Evolutionary conservation across 64 coral and sea anemone species (phyloP).

Genomic region (Actinia tenebrosa): DNA sequence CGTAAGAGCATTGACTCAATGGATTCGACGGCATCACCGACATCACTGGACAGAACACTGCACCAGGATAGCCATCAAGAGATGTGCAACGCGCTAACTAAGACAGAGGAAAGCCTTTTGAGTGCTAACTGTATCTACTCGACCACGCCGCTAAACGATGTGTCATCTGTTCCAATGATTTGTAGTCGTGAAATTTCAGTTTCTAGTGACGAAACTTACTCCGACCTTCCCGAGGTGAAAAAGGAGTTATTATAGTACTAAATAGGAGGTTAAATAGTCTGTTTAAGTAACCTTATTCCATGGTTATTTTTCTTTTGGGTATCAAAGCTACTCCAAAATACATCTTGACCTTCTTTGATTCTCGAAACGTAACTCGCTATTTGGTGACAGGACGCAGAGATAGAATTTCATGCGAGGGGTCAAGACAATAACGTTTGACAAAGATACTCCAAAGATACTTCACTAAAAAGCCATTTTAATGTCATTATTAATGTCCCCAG

Average conservation of each 20-base stretch:
- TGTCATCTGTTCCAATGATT: neutral
- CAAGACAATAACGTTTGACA: constrained; percentile 19
- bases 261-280: neutral
- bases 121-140: neutral
- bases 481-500: neutral
- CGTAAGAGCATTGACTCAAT: constrained; percentile 45
- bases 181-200: neutral
- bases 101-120: constrained; percentile 20
- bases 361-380: neutral
- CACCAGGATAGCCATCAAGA: neutral
- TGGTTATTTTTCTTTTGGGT: neutral
- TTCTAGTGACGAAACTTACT: neutral
- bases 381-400: neutral
- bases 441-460: neutral
- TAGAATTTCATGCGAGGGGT: neutral
- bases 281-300: neutral
- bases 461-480: constrained; percentile 16
- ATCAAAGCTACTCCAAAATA: neutral
- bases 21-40: neutral
- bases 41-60: neutral
- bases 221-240: neutral
- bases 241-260: constrained; percentile 6
- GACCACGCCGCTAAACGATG: neutral
- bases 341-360: neutral
- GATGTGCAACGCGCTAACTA: neutral